Evolutionary conservation across 1,140 invertebrate genomes (phyloP).

Genomic region (Drosophila nebulosa): DNA sequence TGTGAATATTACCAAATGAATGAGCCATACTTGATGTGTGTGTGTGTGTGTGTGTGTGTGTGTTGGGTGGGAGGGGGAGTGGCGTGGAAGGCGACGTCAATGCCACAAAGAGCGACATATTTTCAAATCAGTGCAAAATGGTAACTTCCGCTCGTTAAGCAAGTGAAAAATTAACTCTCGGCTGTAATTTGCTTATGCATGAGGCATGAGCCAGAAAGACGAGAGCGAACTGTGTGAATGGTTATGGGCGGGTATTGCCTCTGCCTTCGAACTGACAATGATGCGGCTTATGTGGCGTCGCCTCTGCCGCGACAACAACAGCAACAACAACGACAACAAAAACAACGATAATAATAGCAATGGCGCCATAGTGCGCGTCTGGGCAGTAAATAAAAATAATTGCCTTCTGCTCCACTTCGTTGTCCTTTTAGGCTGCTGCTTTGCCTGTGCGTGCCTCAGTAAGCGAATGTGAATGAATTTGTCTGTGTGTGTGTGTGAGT

Average conservation of each 20-base stretch:
- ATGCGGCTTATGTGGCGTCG: slow-evolving; percentile 73
- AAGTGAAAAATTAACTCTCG: slow-evolving; percentile 80
- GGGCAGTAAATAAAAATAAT: slow-evolving; percentile 79
- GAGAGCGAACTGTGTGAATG: neutral
- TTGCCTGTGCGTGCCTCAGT: slow-evolving; percentile 11
- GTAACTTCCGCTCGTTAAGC: slow-evolving; percentile 79
- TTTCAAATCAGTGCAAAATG: slow-evolving; percentile 80
- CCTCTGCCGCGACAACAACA: slow-evolving; percentile 20
- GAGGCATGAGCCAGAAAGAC: slow-evolving; percentile 29
- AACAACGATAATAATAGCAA: slow-evolving; percentile 57
- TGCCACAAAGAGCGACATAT: slow-evolving; percentile 78
- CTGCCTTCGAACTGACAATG: slow-evolving; percentile 64
- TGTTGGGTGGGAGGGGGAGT: neutral
- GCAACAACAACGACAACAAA: slow-evolving; percentile 11
- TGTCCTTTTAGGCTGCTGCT: slow-evolving; percentile 57
- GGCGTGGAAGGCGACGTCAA: slow-evolving; percentile 57
- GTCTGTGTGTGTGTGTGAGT: slow-evolving; percentile 29
- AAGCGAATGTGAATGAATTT: too few relatives aligned
- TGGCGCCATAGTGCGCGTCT: slow-evolving; percentile 77
- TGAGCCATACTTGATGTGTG: slow-evolving; percentile 1
- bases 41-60: neutral
- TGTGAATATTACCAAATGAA: slow-evolving; percentile 72
- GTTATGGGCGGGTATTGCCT: slow-evolving; percentile 17
- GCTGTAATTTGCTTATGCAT: slow-evolving; percentile 73
- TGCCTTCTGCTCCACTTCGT: slow-evolving; percentile 77